These are phyloP conservation scores for Lepetodrilus schrolli DNA, from an alignment of 2,888 invertebrate species.

Conservation along the genomic window DNA sequence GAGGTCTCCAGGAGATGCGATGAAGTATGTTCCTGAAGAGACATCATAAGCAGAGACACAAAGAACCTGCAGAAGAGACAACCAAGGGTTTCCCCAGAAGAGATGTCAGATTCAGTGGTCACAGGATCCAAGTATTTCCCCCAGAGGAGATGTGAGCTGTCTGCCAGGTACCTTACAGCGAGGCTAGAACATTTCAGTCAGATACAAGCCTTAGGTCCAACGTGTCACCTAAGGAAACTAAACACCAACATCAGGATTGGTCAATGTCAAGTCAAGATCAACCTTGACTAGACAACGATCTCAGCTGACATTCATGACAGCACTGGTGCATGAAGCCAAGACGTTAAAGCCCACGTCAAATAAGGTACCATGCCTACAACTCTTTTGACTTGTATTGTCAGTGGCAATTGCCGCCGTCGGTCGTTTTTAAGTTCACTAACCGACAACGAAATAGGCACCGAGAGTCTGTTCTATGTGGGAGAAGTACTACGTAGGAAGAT, in stretches of 20 bases:
- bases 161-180: background rate
- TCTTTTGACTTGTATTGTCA: too few species aligned
- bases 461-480: background rate
- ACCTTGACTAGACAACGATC: slow-evolving; percentile 24
- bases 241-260: slow-evolving; percentile 7
- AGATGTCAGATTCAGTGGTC: background rate
- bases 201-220: slow-evolving; percentile 46
- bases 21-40: background rate
- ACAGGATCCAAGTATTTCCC: background rate
- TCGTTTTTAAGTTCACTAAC: too few species aligned
- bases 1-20: background rate
- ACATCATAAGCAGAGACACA: background rate
- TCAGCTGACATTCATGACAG: slow-evolving; percentile 10
- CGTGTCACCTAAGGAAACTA: slow-evolving; percentile 49
- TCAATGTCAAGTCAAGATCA: slow-evolving; percentile 13
- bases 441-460: too few species aligned
- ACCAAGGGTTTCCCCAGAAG: background rate
- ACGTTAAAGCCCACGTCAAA: slow-evolving; percentile 4
- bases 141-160: background rate
- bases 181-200: background rate
- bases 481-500: background rate
- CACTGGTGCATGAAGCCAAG: slow-evolving; percentile 32
- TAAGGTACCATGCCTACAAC: slow-evolving; percentile 31
- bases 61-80: too few species aligned
- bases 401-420: too few species aligned